Evolutionary conservation across 2,797 vertebrate species (phyloP), one percentile per base, ranked within the genome.

Genomic region (Alauda arvensis): DNA sequence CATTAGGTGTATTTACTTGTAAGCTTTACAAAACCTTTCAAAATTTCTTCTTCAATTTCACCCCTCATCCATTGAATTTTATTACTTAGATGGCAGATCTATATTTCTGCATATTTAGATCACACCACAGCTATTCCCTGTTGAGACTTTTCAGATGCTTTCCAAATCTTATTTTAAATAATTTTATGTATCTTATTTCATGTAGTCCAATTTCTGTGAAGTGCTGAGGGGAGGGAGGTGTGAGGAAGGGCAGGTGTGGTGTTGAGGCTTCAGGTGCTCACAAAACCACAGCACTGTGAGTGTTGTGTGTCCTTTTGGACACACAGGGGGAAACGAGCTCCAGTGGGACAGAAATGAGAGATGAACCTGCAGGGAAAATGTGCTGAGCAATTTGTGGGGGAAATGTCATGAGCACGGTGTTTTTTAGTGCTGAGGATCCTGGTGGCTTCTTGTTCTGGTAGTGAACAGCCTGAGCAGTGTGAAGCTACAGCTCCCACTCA

Each of bases 321-420:
- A 21, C 14, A 0, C 1, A 7, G 12, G 19, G 77, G 37, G 20
- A 68, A 67, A 69, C 0, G 17, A 82, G 8, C 34, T 39, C 29
- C 16, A 20, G 7, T 0, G 2, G 49, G 55, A 59, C 7, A 49
- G 62, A 37, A 82, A 21, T 3, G 13, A 52, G 49, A 65, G 37
- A 4, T 17, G 3, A 63, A n/a, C 43, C 55, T 55, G 21, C 23
- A 40, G 5, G 8, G n/a, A 20, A 25, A 51, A 37, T 34, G 20
- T 40, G 29, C 43, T 77, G 79, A 84, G 46, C 71, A 52, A 25
- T 76, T 48, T 37, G 45, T 49, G n/a, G 34, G 29, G 49, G 23
- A 13, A 84, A 26, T 56, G 10, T 39, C 40, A 5, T 0, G 3
- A 65, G 23, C 18, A 52, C 6, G 14, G 40, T 3, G 29, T 25